Evolutionary conservation across 37 sponge, comb jelly and placozoan species (phyloP), one percentile per base, ranked within the genome.

Genomic region (Haliclona indistincta): DNA sequence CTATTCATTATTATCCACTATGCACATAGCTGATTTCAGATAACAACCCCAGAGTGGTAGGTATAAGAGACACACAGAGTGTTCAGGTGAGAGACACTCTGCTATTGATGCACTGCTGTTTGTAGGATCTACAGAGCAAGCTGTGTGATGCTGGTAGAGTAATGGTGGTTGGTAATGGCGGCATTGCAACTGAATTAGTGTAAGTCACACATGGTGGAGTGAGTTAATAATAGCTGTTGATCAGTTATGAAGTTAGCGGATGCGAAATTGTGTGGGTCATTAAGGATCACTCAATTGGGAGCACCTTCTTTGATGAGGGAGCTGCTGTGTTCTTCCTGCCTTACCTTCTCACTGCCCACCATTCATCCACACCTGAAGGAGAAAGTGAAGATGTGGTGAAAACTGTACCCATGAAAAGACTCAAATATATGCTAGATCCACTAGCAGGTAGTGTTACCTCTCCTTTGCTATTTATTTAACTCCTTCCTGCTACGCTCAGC

Each of bases 141-240:
- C 56, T 98, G 63, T 45, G 15, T n/a, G 47, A 58, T 68, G 80
- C 96, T 7, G 56, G 85, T 55, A 68, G 94, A 8, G 81, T 98
- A 29, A 54, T 95, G 5, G 82, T 98, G 5, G 83, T 98, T 17
- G 99, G 99, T 23, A 98, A 98, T 74, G 99, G 99, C 42, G 99
- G 99, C 11, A 98, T 98, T 52, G 99, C 99, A 15, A 90, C 85
- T 36, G 99, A 98, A 63, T 68, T 98, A 38, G 99, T 94, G 90
- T 98, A 43, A 72, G 97, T 81, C 4, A 29, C 2, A 3, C 20
- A 8, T 38, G 44, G 4, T 2, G n/a, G 2, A 3, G 28, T 33
- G n/a, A 30, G 33, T 34, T 64, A 2, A 22, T 5, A 30, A 32
- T 4, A 5, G 2, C 4, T 64, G 3, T 13, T 17, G 26, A 39